phyloP scores from a whole-genome alignment of 2,797 vertebrate genomes.

The Pogoniulus pusillus region DNA sequence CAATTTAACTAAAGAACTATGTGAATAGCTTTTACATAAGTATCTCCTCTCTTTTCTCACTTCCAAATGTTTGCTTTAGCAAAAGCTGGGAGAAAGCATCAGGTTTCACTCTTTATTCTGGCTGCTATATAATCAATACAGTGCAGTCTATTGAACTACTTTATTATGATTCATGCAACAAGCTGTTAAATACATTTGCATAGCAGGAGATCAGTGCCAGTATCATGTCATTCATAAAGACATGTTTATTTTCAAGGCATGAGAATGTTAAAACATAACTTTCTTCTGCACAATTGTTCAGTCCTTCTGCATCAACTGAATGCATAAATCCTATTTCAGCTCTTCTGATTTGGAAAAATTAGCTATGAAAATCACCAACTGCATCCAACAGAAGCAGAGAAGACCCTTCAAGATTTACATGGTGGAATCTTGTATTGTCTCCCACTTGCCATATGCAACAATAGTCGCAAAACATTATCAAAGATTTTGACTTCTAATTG shows the following conservation, averaged over 20 bases:
- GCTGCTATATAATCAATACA: not conserved
- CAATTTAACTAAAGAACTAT: not conserved
- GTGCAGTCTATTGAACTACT: not conserved
- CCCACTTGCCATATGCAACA: not conserved
- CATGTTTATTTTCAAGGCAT: not conserved
- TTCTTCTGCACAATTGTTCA: not conserved
- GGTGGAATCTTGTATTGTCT: not conserved
- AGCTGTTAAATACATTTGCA: constrained; percentile 22
- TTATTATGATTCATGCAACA: constrained; percentile 21
- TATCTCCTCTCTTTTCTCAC: not conserved
- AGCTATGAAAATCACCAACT: not conserved
- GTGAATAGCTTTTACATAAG: not conserved
- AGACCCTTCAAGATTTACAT: not conserved
- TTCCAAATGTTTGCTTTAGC: not conserved
- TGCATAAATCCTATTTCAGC: not conserved
- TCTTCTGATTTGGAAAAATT: not conserved
- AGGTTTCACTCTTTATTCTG: not conserved
- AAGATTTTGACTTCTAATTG: not conserved
- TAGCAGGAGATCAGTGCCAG: not conserved
- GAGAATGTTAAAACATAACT: not conserved
- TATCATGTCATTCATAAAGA: not conserved
- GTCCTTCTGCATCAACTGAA: not conserved
- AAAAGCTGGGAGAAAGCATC: not conserved
- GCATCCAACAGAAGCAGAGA: not conserved
- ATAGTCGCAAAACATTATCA: not conserved